phyloP scores from a whole-genome alignment of 2,797 vertebrate species.

The Poecilia picta region DNA sequence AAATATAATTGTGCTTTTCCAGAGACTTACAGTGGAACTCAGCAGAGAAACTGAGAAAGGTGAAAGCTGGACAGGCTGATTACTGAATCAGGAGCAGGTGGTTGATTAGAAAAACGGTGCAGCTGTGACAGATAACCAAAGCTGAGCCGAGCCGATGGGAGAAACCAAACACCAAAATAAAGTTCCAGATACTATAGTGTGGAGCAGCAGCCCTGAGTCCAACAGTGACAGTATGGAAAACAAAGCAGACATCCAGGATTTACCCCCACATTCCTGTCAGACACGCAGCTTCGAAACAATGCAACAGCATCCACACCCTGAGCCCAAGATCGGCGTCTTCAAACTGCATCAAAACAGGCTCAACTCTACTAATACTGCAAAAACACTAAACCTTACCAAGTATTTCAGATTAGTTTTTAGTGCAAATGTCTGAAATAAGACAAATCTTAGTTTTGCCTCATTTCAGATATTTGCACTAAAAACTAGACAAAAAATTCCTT shows the following conservation, averaged over 20 bases:
- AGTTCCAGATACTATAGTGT: neutral
- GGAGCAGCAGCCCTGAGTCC: neutral
- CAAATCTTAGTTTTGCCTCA: too few species aligned
- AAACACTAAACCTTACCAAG: too few species aligned
- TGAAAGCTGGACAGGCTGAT: neutral
- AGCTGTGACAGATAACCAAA: neutral
- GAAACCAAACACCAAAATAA: neutral
- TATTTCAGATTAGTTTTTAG: too few species aligned
- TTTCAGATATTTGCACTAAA: too few species aligned
- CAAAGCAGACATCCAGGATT: neutral
- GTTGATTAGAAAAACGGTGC: neutral
- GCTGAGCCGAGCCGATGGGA: neutral
- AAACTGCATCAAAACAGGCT: neutral
- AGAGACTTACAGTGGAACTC: neutral
- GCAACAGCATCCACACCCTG: neutral
- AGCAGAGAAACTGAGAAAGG: neutral
- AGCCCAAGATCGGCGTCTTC: neutral
- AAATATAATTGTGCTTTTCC: too few species aligned
- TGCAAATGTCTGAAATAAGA: too few species aligned
- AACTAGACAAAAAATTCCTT: too few species aligned
- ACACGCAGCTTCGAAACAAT: neutral
- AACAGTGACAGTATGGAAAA: neutral
- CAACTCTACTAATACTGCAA: too few species aligned
- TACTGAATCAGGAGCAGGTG: neutral
- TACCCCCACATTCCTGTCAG: neutral